Base-by-base conservation (phyloP, 2,113 vertebrate species). In the Pelvicachromis taeniatus region DNA sequence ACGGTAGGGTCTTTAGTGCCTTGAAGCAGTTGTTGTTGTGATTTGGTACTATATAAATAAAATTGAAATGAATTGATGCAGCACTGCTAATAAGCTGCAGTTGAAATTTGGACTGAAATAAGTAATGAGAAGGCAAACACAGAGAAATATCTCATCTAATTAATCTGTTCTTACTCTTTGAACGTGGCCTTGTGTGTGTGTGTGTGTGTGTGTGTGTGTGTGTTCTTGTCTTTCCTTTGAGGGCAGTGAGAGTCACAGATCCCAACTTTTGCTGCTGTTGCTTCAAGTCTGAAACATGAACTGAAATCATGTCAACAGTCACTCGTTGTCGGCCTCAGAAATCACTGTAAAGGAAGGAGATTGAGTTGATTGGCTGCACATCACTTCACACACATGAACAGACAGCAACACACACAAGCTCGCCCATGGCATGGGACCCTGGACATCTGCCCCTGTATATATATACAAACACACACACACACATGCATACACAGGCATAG, bases 351-450 rank as follows among this genome's bases (percentile, higher is more conserved):
- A n/a, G 78, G 68, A 75, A 83, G 80, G 78, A 89, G 63, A 94
- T 95, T 80, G 80, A 85, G 68, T 84, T 92, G 91, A 95, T 90
- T 93, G 88, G 88, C 84, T 86, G 68, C 89, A 91, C 91, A 88
- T 77, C 81, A 78, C 48, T 81, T 83, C 85, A 91, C 82, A 89
- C 89, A 88, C 89, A 89, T 80, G 82, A 78, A 53, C 58, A 86
- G 70, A 89, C 79, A 89, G 54, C 48, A 54, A 75, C 79, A 79
- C 77, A 83, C n/a, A 87, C 23, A 83, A 14, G 63, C 80, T 42
- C 1, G 35, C 80, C 82, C 16, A 87, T 77, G 52, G 85, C 88
- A 88, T 92, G 93, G 88, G 93, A 94, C 81, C 53, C 40, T 50
- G 68, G 87, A 92, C 94, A 95, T 88, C 95, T 91, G 93, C 75